phyloP scores from a whole-genome alignment of 2,113 vertebrate species.

The Melanerpes aurifrons region DNA sequence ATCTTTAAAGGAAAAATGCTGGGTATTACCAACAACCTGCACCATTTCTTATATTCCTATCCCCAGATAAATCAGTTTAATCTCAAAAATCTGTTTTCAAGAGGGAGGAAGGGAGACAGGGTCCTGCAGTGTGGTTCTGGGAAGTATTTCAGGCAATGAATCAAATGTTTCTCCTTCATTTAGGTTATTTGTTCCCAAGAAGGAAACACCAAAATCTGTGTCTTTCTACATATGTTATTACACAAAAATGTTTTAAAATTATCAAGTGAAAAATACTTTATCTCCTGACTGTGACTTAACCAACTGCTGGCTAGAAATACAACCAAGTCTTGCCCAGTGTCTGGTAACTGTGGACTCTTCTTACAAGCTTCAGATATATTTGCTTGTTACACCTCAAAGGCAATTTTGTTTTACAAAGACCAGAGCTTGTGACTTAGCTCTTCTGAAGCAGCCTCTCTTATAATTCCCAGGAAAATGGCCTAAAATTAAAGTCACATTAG shows the following conservation, averaged over 20 bases:
- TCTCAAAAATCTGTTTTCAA: neutral
- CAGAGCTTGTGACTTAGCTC: neutral
- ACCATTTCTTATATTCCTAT: neutral
- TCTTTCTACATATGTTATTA: neutral
- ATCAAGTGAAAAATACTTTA: neutral
- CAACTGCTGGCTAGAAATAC: neutral
- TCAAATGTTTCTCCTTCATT: neutral
- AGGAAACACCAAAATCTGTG: neutral
- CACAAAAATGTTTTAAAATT: neutral
- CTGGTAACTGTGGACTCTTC: neutral
- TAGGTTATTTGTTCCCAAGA: neutral
- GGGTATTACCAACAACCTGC: neutral
- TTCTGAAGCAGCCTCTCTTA: neutral
- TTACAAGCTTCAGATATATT: neutral
- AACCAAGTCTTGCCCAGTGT: neutral
- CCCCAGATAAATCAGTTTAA: neutral
- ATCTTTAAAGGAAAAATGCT: neutral
- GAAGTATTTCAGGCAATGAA: neutral
- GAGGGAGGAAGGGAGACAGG: neutral
- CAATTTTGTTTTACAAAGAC: neutral
- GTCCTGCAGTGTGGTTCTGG: neutral
- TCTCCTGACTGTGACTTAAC: neutral
- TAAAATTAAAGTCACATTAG: neutral
- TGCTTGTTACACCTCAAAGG: neutral
- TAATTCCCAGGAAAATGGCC: neutral